phyloP scores from a whole-genome alignment of 2,888 invertebrate genomes.

The Lasius fuliginosus region DNA sequence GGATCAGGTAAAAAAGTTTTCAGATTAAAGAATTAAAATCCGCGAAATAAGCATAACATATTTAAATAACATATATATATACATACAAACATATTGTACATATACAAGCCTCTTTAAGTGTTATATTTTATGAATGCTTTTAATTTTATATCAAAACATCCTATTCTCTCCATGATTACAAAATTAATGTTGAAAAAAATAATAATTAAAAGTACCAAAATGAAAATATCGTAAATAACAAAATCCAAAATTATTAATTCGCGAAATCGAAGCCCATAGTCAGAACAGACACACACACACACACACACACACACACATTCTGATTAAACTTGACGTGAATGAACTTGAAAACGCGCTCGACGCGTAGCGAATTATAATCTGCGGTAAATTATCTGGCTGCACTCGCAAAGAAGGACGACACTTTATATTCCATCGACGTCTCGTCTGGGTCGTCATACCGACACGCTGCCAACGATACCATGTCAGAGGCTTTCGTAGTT shows the following conservation, averaged over 20 bases:
- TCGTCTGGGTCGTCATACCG: slow-evolving; percentile 79
- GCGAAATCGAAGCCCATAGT: not conserved
- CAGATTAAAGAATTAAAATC: not conserved
- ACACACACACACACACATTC: not conserved
- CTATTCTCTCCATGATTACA: not conserved
- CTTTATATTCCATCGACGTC: slow-evolving; percentile 77
- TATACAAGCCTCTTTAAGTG: too few species aligned
- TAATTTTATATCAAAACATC: not conserved
- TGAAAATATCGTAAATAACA: not conserved
- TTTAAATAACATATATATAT: not conserved
- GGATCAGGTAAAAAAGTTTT: not conserved
- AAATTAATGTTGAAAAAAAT: not conserved
- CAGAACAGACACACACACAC: not conserved
- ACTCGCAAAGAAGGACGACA: slow-evolving; percentile 69
- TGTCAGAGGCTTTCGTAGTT: slow-evolving; percentile 70
- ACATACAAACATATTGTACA: too few species aligned
- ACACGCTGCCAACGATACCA: slow-evolving; percentile 75
- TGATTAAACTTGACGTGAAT: slow-evolving; percentile 33
- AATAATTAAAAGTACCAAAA: not conserved
- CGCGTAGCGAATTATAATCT: slow-evolving; percentile 39
- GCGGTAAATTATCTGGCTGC: slow-evolving; percentile 55
- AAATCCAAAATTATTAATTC: not conserved
- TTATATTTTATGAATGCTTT: not conserved
- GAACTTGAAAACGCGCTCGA: slow-evolving; percentile 28
- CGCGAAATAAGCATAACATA: not conserved